Evolutionary conservation across 2,888 invertebrate genomes (phyloP).

Genomic region (Ceraclea dissimilis): DNA sequence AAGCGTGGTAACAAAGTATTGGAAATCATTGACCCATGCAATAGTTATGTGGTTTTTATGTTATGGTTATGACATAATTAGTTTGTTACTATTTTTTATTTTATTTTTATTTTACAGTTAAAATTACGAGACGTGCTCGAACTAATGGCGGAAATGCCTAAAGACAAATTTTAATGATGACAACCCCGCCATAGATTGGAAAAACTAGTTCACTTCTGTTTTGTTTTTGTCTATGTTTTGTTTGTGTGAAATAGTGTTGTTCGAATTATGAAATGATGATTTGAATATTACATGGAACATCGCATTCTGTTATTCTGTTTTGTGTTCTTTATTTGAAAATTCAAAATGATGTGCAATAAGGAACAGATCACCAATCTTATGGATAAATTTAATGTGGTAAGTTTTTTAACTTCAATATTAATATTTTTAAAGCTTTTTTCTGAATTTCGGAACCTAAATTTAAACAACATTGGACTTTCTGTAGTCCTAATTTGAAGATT

Average conservation of each 20-base stretch:
- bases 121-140: not conserved
- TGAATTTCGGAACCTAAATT: not conserved
- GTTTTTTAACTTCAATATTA: constrained; percentile 31
- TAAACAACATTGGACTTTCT: too few relatives aligned
- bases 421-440: not conserved
- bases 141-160: too few relatives aligned
- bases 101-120: not conserved
- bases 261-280: too few relatives aligned
- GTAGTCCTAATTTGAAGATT: too few relatives aligned
- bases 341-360: constrained; percentile 59
- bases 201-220: too few relatives aligned
- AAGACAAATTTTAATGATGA: too few relatives aligned
- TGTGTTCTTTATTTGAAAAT: not conserved
- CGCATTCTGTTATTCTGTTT: too few relatives aligned
- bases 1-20: not conserved
- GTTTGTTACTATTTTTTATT: not conserved
- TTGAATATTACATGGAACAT: too few relatives aligned
- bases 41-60: not conserved
- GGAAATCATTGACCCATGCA: not conserved
- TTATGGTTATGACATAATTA: not conserved
- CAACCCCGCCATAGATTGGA: too few relatives aligned
- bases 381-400: constrained; percentile 68
- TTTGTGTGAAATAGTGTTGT: too few relatives aligned
- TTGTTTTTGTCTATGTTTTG: too few relatives aligned
- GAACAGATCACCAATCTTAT: constrained; percentile 63